A percentile compares a stretch with the other conserved stretches of the same genome.
phyloP scores from a whole-genome alignment of 2,888 invertebrate genomes.

The Noctua fimbriata region DNA sequence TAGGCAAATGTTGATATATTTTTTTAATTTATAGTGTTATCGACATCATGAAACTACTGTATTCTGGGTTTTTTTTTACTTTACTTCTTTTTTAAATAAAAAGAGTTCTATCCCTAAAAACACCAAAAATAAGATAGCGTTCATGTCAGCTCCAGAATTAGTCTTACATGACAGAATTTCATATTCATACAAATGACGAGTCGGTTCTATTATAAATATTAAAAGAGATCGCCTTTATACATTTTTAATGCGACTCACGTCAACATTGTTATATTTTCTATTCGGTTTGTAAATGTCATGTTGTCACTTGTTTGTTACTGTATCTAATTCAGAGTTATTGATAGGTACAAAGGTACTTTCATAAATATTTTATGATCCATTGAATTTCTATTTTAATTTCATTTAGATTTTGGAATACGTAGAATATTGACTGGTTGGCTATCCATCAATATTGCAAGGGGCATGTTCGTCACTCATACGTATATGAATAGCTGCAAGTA shows the following conservation, averaged over 20 bases:
- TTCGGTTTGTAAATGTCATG: constrained; percentile 68
- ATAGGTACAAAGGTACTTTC: constrained; percentile 35
- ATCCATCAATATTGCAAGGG: background rate
- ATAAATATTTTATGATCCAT: constrained; percentile 48
- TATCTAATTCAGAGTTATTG: constrained; percentile 59
- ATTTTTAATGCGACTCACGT: constrained; percentile 69
- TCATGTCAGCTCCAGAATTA: constrained; percentile 12
- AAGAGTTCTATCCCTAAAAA: background rate
- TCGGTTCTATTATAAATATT: constrained; percentile 72
- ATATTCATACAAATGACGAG: constrained; percentile 65
- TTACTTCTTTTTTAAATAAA: background rate
- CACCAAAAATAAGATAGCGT: background rate
- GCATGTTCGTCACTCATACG: background rate
- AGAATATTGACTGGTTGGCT: background rate
- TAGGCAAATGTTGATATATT: too few relatives aligned
- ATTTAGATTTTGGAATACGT: constrained; percentile 18
- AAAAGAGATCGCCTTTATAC: constrained; percentile 70
- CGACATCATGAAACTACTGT: background rate
- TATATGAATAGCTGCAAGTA: background rate
- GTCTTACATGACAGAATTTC: constrained; percentile 40
- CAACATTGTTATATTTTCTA: constrained; percentile 67
- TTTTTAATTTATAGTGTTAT: background rate
- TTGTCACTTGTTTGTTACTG: constrained; percentile 60
- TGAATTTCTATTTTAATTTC: constrained; percentile 27
- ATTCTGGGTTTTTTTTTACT: background rate